A percentile compares a stretch with the other conserved stretches of the same genome.
These are phyloP conservation scores for Lepus townsendii DNA, from an alignment of 2,797 vertebrate species.

Conservation along the genomic window DNA sequence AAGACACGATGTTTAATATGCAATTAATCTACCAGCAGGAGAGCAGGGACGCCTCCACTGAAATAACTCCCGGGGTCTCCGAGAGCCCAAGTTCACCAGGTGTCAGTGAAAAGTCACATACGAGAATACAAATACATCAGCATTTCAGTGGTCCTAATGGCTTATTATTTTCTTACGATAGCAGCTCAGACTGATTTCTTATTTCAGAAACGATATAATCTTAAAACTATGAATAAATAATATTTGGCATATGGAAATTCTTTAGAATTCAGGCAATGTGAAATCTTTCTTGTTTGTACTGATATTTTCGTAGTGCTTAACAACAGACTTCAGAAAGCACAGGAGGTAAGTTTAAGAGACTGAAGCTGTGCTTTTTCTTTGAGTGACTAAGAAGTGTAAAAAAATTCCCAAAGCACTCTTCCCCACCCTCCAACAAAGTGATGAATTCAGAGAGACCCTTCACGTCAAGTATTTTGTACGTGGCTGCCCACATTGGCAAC, in stretches of 20 bases:
- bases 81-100: slow-evolving; percentile 79
- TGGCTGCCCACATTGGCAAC: slow-evolving; percentile 36
- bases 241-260: slow-evolving; percentile 33
- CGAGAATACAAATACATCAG: slow-evolving; percentile 48
- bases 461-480: not conserved
- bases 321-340: slow-evolving; percentile 39
- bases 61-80: slow-evolving; percentile 77
- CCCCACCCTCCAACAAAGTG: not conserved
- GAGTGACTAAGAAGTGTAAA: slow-evolving; percentile 53
- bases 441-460: slow-evolving; percentile 49
- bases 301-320: slow-evolving; percentile 54
- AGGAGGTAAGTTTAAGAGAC: slow-evolving; percentile 60
- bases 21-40: slow-evolving; percentile 83
- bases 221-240: slow-evolving; percentile 47
- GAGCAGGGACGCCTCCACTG: slow-evolving; percentile 74
- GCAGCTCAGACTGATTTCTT: slow-evolving; percentile 36
- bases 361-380: slow-evolving; percentile 54
- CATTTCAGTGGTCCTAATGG: slow-evolving; percentile 45
- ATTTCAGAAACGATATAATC: not conserved
- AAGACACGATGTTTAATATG: slow-evolving; percentile 79
- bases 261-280: slow-evolving; percentile 60
- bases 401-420: not conserved
- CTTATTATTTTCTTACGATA: slow-evolving; percentile 65
- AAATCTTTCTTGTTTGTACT: slow-evolving; percentile 7
- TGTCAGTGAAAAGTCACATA: slow-evolving; percentile 78